Percentiles rank a stretch among this genome's conserved stretches.
Evolutionary conservation across 2,888 invertebrate species (phyloP).

Genomic region (Branchinecta sandiegonensis): DNA sequence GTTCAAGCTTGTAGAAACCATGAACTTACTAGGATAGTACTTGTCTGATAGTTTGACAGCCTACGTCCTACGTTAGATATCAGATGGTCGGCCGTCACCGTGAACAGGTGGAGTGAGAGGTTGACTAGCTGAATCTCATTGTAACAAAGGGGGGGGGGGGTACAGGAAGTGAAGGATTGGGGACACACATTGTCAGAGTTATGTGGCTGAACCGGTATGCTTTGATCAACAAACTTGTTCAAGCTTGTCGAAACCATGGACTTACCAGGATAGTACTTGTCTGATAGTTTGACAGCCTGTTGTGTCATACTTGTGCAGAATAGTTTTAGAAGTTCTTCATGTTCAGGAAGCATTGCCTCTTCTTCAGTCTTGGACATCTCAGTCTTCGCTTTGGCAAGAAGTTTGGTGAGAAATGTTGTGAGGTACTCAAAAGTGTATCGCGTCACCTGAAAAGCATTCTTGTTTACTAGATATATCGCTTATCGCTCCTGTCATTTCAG

Average conservation of each 20-base stretch:
- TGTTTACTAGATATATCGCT: background rate
- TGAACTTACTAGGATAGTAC: background rate
- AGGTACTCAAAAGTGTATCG: background rate
- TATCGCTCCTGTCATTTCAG: background rate
- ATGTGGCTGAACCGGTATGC: no score
- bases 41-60: slow-evolving; percentile 14
- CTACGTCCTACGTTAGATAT: no score
- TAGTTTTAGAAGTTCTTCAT: background rate
- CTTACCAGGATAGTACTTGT: slow-evolving; percentile 8
- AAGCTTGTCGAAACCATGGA: background rate
- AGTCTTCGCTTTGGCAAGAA: background rate
- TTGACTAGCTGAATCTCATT: no score
- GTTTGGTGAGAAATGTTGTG: background rate
- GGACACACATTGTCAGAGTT: no score
- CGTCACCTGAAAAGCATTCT: background rate
- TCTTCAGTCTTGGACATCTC: background rate
- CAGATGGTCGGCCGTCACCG: no score
- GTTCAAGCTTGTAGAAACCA: no score
- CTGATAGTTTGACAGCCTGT: slow-evolving; percentile 3
- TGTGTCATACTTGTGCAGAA: background rate
- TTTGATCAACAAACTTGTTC: no score
- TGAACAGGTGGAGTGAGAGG: no score
- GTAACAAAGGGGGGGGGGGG: no score
- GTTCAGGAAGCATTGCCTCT: background rate
- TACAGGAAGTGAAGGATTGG: no score